Evolutionary conservation across 2,888 invertebrate species (phyloP), one percentile per base, ranked within the genome.

Genomic region (Plebejus argus): DNA sequence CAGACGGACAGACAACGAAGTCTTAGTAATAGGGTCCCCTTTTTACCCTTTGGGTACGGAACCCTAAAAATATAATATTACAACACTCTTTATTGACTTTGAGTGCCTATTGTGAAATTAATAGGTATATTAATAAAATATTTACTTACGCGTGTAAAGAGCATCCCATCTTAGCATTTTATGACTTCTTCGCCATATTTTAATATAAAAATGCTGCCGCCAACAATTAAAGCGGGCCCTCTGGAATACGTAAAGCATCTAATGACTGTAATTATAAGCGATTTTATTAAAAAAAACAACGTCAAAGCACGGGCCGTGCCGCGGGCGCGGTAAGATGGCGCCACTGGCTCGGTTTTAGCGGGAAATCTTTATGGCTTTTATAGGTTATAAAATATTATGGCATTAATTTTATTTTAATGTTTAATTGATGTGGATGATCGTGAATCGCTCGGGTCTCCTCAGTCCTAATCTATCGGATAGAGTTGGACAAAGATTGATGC

Each of bases 231-330:
- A 82, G 66, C 80, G 78, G 81, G 82, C 86, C 91, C 90, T 85
- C 91, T 89, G 91, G 85, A 88, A 85, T 92, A 91, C 91, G 91
- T 92, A 91, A 89, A 89, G 83, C 84, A 78, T 81, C 87, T 89
- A 90, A 92, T 89, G 85, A 85, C 90, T 85, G 88, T 92, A 90
- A 93, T 93, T 93, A 93, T 87, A 87, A 87, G 82, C 81, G 85
- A 87, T 89, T 91, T 90, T 89, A 85, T 87, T 86, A 85, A 86
- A 87, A 81, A 86, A 86, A 86, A 86, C 83, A 81, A 76, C 80
- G 78, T 81, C 86, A 90, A 91, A 91, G 89, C 91, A 89, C 91
- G 91, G 89, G 90, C 91, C 90, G 89, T 86, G 83, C 84, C 87
- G 20, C 49, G 74, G 49, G 74, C 86, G 70, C 80, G 20, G 18